A percentile compares a stretch with the other conserved stretches of the same genome.
Evolutionary conservation across 2,113 vertebrate species (phyloP).

Genomic region (human (Homo sapiens)): DNA sequence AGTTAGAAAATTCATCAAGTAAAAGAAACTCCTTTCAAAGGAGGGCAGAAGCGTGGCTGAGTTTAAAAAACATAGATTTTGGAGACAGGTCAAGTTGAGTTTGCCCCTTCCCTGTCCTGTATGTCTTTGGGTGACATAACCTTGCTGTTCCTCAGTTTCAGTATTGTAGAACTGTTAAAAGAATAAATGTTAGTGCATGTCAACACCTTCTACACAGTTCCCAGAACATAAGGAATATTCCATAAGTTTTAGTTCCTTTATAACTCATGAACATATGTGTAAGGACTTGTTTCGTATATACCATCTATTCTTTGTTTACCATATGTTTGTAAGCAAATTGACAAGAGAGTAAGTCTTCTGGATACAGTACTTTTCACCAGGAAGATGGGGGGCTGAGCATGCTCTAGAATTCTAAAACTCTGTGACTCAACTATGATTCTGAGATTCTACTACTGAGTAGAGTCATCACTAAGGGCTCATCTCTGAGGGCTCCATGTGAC

Average conservation of each 20-base stretch:
- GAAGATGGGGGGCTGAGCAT: not conserved
- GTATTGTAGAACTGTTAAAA: not conserved
- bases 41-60: not conserved
- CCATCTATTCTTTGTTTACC: not conserved
- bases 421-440: slow-evolving; percentile 63
- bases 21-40: not conserved
- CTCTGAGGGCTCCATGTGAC: slow-evolving; percentile 24
- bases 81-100: not conserved
- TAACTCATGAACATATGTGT: not conserved
- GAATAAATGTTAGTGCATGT: not conserved
- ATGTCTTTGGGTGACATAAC: no score
- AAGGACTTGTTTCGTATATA: not conserved
- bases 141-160: not conserved
- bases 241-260: not conserved
- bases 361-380: not conserved
- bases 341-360: not conserved
- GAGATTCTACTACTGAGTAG: not conserved
- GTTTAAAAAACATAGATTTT: not conserved
- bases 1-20: not conserved
- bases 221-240: not conserved
- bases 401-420: slow-evolving; percentile 59
- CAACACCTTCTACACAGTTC: not conserved
- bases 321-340: not conserved
- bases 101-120: not conserved
- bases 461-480: not conserved